Percentiles rank a stretch among this genome's conserved stretches.
Evolutionary conservation across 2,797 vertebrate species (phyloP).

Genomic region (Acanthurus lineatus): DNA sequence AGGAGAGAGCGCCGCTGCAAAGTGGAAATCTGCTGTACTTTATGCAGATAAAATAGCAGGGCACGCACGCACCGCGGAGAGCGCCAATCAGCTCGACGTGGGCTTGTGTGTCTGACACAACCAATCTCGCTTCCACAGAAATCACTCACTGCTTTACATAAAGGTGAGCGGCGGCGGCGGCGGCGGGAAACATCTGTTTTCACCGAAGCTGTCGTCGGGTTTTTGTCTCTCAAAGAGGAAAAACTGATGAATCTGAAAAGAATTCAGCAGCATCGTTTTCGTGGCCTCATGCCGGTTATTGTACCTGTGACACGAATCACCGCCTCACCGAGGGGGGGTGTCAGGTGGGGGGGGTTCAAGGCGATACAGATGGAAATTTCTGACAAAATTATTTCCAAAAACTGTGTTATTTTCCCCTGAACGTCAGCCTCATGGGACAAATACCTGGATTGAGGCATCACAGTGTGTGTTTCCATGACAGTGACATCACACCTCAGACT

Average conservation of each 20-base stretch:
- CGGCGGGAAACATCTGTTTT: conserved; percentile 3
- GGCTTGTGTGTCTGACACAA: conserved; percentile 28
- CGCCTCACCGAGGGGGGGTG: no score
- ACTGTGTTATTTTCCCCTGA: not conserved
- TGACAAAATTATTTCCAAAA: not conserved
- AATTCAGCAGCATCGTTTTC: not conserved
- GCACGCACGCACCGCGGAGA: conserved; percentile 12
- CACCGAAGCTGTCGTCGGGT: not conserved
- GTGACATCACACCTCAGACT: conserved; percentile 35
- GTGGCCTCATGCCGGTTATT: not conserved
- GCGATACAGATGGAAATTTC: conserved; percentile 7
- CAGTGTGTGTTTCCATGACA: conserved; percentile 32
- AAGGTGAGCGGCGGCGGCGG: conserved; percentile 1
- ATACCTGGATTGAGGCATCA: conserved; percentile 12
- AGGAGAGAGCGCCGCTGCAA: conserved; percentile 4
- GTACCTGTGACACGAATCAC: not conserved
- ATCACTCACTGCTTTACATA: conserved; percentile 42
- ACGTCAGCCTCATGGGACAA: not conserved
- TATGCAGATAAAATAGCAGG: conserved; percentile 46
- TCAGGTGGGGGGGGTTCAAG: not conserved
- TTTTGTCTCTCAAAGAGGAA: not conserved
- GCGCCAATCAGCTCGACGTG: conserved; percentile 41
- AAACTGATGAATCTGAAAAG: conserved; percentile 3
- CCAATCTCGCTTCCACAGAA: conserved; percentile 34
- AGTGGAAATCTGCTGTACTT: conserved; percentile 33